Base-by-base conservation (phyloP, 2,797 vertebrate species). In the Erithacus rubecula region DNA sequence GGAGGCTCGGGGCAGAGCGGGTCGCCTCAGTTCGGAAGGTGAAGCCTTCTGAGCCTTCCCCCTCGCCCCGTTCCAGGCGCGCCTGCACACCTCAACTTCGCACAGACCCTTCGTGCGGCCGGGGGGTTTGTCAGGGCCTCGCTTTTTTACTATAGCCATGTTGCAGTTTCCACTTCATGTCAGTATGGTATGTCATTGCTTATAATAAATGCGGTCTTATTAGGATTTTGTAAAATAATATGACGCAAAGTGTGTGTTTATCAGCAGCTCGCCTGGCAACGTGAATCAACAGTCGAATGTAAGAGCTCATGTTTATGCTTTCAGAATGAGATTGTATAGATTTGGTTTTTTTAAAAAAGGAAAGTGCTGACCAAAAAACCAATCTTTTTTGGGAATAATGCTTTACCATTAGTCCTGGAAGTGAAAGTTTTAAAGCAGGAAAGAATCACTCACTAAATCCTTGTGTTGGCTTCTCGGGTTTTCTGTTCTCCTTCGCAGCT, bases 11-110 rank as follows among this genome's bases (percentile, higher is more conserved):
- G 36, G 51, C 72, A 12, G 15, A 6, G 0, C 3, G 1, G 19
- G 8, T 26, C 62, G 3, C 16, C 15, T 30, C 21, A 0, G 32
- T 13, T 19, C 0, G 6, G 30, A 6, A 36, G 46, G 44, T 36
- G 75, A n/a, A n/a, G n/a, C n/a, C n/a, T n/a, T n/a, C n/a, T 6
- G 41, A 63, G 49, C 53, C 17, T 19, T 4, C 34, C 9, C 27
- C 9, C 26, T 37, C 0, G 0, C 24, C 23, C 46, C 21, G 2
- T 49, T 17, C 36, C 49, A 5, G 34, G 1, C 20, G 18, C 0
- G 5, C 53, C 39, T 34, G 5, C 32, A 3, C 10, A 24, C 8
- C 20, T 18, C 14, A 6, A 12, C 27, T 43, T 24, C 14, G 16
- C n/a, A 2, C 3, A 9, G 21, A 47, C 15, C 44, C 22, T 22